These are phyloP conservation scores for Prionailurus bengalensis DNA, from an alignment of 2,113 vertebrate genomes.

Conservation along the genomic window DNA sequence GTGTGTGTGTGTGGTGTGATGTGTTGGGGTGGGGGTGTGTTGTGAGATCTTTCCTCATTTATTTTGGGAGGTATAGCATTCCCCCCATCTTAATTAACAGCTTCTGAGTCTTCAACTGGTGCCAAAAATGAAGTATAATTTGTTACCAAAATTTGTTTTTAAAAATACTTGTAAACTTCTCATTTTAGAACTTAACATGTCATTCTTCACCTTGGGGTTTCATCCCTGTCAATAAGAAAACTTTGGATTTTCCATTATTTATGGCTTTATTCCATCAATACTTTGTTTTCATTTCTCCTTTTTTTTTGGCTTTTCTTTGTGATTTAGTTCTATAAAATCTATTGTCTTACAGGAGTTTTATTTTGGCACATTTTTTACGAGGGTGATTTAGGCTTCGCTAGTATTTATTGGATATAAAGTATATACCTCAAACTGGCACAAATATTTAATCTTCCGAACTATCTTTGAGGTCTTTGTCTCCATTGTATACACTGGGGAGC, in stretches of 20 bases:
- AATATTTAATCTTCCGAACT: background rate
- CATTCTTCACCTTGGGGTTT: background rate
- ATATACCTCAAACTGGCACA: background rate
- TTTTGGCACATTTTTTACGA: background rate
- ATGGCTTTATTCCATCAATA: background rate
- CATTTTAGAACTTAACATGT: background rate
- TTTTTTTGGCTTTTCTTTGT: constrained; percentile 3
- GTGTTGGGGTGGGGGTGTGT: accelerated
- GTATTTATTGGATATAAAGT: background rate
- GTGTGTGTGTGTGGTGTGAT: background rate
- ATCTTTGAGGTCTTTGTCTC: background rate
- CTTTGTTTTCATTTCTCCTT: background rate
- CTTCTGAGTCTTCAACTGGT: background rate
- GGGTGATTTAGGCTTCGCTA: background rate
- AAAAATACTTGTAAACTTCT: background rate
- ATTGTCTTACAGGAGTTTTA: constrained; percentile 35
- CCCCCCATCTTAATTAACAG: background rate
- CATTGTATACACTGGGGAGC: background rate
- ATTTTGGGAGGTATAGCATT: background rate
- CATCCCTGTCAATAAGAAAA: background rate
- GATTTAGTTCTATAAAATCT: background rate
- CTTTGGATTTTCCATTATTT: background rate
- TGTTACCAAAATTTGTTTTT: constrained; percentile 7
- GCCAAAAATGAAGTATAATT: background rate
- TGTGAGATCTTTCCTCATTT: background rate